phyloP scores from a whole-genome alignment of 2,888 invertebrate genomes.

The Heterodera filipjevi region DNA sequence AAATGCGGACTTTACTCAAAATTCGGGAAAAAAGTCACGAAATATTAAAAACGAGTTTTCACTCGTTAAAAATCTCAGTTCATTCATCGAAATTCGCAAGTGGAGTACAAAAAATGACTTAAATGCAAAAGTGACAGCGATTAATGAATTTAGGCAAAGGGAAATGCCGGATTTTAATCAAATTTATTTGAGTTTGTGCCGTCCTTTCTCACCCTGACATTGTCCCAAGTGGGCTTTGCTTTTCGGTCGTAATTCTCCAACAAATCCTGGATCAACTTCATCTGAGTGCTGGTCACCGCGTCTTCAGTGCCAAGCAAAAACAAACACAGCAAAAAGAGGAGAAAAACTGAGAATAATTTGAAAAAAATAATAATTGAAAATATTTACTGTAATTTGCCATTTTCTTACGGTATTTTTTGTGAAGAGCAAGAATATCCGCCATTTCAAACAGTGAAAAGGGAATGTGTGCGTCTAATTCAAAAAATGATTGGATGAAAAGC shows the following conservation, averaged over 20 bases:
- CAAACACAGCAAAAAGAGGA: background rate
- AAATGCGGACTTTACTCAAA: background rate
- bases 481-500: background rate
- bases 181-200: no score
- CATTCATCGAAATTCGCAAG: no score
- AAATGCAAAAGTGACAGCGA: no score
- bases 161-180: background rate
- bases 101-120: no score
- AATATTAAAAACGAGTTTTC: background rate
- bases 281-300: slow-evolving; percentile 39
- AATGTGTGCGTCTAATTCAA: background rate
- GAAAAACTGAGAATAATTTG: background rate
- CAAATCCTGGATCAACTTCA: slow-evolving; percentile 50
- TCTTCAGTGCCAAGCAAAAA: background rate
- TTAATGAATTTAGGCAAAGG: background rate
- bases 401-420: background rate
- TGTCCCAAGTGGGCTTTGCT: slow-evolving; percentile 64
- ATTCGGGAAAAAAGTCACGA: background rate
- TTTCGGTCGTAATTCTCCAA: slow-evolving; percentile 48
- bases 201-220: slow-evolving; percentile 36
- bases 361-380: background rate
- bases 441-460: background rate
- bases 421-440: background rate
- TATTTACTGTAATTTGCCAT: background rate
- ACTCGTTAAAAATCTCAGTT: no score